Evolutionary conservation across 1,140 invertebrate species (phyloP), one percentile per base, ranked within the genome.

Genomic region (Euwallacea similis): DNA sequence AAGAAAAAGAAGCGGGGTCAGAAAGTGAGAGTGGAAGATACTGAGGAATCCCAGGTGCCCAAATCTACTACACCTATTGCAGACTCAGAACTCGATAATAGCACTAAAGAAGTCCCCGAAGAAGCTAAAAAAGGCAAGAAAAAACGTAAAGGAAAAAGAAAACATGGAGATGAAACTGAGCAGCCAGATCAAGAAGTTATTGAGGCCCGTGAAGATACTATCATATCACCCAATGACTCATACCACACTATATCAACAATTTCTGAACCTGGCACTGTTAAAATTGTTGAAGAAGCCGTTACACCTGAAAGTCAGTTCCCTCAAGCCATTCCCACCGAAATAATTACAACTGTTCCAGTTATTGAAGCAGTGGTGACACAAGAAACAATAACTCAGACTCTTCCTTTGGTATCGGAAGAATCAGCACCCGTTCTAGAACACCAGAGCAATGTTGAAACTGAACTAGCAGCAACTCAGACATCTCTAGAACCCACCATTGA

Each of bases 231-330:
- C 53, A 83, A 86, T 70, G 86, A 86, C 68, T 86, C 85, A 1
- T 86, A 84, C 71, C 84, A 84, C 71, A 86, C 84, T 15, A 80
- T 88, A 21, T 86, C 85, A 75, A 85, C 86, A 77, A 84, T 82
- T 50, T 85, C 86, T 9, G 83, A 86, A 68, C 81, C 84, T 6
- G 83, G 80, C 21, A 84, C 84, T 44, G 87, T 89, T 0, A 89
- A 88, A 83, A 82, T 89, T 71, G 79, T 89, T n/a, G 87, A 89
- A 83, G 88, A 89, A 82, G 83, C 82, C 61, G 71, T 88, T 7
- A 77, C 81, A 47, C 75, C 78, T 11, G 81, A 81, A 73, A 82
- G 82, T 65, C 83, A 86, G 79, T 78, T 78, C 13, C 67, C 81
- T 16, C 60, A 83, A 72, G 80, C 82, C 70, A 80, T 83, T 0